These are phyloP conservation scores for Notarius lentiginosus DNA, from an alignment of 2,113 vertebrate genomes.

Conservation along the genomic window DNA sequence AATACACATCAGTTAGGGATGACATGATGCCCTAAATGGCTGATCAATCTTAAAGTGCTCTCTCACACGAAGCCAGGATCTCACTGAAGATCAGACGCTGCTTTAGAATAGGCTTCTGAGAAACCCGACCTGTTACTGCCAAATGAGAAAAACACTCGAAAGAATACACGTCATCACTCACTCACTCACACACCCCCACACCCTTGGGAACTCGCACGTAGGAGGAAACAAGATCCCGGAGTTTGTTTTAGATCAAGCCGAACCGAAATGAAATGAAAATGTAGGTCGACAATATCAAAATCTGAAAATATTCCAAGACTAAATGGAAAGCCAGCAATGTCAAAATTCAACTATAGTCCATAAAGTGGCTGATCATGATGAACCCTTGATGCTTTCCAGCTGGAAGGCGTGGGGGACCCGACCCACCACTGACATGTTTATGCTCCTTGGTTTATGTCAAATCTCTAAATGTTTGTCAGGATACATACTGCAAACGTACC, in stretches of 20 bases:
- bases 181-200: neutral
- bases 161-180: neutral
- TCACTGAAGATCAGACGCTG: neutral
- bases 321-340: neutral
- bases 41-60: neutral
- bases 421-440: too few species aligned
- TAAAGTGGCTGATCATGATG: neutral
- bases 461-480: too few species aligned
- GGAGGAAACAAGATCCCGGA: neutral
- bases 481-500: too few species aligned
- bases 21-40: neutral
- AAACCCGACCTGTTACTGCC: neutral
- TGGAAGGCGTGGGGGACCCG: neutral
- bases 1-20: neutral
- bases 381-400: neutral
- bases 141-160: conserved; percentile 1
- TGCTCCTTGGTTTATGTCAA: too few species aligned
- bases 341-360: neutral
- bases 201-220: neutral
- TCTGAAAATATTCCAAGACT: neutral
- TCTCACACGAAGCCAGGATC: neutral
- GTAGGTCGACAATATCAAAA: neutral
- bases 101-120: neutral
- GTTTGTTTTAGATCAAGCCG: neutral
- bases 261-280: neutral